Evolutionary conservation across 2,113 vertebrate species (phyloP).

Genomic region (Cyanoderma ruficeps): DNA sequence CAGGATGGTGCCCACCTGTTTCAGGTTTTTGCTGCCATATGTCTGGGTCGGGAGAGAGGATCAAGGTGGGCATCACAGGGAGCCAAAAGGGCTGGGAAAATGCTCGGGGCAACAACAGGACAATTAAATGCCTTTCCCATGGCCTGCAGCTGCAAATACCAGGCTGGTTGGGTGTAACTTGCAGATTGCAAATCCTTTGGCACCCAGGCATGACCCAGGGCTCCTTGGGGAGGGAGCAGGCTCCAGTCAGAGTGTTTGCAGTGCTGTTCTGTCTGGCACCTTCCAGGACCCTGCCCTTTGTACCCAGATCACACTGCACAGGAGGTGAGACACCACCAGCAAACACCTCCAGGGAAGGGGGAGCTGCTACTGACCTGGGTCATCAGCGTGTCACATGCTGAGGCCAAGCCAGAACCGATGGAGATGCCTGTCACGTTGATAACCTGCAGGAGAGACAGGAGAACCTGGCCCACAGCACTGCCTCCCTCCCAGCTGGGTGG

Average conservation of each 20-base stretch:
- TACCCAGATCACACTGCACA: background rate
- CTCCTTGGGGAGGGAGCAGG: background rate
- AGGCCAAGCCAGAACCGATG: conserved; percentile 82
- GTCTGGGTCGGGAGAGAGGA: conserved; percentile 74
- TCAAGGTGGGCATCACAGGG: background rate
- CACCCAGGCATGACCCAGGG: background rate
- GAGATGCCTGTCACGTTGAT: conserved; percentile 85
- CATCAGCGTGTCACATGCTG: conserved; percentile 90
- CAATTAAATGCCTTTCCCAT: background rate
- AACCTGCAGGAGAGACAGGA: conserved; percentile 72
- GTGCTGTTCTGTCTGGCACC: background rate
- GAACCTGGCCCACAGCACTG: background rate
- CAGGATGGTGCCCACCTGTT: conserved; percentile 88
- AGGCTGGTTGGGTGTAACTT: background rate
- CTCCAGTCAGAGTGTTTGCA: background rate
- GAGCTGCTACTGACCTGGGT: conserved; percentile 82
- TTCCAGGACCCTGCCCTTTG: background rate
- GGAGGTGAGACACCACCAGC: accelerated
- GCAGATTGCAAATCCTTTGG: background rate
- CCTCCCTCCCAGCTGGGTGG: conserved; percentile 1
- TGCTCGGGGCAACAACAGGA: background rate
- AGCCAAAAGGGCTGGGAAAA: background rate
- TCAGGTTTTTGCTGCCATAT: conserved; percentile 86
- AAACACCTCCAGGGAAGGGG: background rate
- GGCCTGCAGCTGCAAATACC: background rate